These are phyloP conservation scores for Megaceryle alcyon DNA, from an alignment of 2,797 vertebrate species.

Conservation along the genomic window DNA sequence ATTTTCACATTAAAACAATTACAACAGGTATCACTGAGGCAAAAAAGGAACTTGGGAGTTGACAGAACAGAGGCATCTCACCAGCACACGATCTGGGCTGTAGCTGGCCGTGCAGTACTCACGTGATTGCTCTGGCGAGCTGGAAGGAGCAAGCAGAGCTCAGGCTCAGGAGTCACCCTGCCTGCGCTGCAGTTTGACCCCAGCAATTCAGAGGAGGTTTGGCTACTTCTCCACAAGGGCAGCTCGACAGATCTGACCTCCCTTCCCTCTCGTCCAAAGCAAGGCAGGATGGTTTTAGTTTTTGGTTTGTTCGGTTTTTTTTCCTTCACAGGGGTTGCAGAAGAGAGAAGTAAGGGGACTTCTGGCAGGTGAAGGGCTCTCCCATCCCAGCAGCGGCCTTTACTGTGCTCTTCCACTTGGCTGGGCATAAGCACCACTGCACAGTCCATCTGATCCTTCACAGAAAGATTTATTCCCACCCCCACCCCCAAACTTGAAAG, in stretches of 20 bases:
- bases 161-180: slow-evolving; percentile 44
- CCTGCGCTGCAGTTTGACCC: slow-evolving; percentile 59
- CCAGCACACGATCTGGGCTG: background rate
- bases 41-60: background rate
- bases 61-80: background rate
- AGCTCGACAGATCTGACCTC: background rate
- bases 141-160: background rate
- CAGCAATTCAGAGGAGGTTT: slow-evolving; percentile 47
- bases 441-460: background rate
- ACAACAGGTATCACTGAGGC: slow-evolving; percentile 16
- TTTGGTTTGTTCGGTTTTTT: background rate
- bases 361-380: background rate
- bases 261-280: slow-evolving; percentile 18
- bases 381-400: background rate
- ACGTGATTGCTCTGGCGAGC: slow-evolving; percentile 18
- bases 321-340: background rate
- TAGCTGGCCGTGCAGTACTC: slow-evolving; percentile 13
- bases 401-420: background rate
- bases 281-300: background rate
- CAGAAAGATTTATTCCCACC: background rate
- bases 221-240: slow-evolving; percentile 51
- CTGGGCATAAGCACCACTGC: background rate
- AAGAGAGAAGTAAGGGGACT: background rate
- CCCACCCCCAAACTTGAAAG: background rate
- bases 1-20: slow-evolving; percentile 16